Conservation (phyloP, 1,140 invertebrate species). For the Ips typographus region DNA sequence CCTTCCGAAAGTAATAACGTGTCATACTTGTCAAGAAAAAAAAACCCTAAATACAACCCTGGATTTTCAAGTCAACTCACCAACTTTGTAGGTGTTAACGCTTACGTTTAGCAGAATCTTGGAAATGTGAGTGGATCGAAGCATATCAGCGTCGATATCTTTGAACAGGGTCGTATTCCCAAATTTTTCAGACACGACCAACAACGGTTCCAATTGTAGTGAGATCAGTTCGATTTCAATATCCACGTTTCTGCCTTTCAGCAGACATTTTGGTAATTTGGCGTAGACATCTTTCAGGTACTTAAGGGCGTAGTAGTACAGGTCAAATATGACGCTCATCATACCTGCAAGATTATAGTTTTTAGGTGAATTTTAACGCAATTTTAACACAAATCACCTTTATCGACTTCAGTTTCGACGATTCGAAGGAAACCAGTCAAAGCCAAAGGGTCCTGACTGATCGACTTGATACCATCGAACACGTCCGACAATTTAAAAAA, state of each 20-base stretch:
- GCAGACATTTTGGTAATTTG: constrained; percentile 10
- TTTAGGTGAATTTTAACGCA: neutral
- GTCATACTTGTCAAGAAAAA: no score
- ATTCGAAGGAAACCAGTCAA: constrained; percentile 19
- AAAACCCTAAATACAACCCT: no score
- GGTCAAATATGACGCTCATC: constrained; percentile 6
- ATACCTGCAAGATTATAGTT: constrained; percentile 2
- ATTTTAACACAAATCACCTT: neutral
- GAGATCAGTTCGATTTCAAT: constrained; percentile 12
- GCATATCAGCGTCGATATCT: constrained; percentile 5
- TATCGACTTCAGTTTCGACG: constrained; percentile 14
- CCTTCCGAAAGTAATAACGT: no score
- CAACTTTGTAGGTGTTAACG: constrained; percentile 13
- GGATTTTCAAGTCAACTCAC: neutral
- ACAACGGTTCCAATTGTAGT: constrained; percentile 9
- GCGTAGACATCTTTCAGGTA: constrained; percentile 9
- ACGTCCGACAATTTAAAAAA: constrained; percentile 25
- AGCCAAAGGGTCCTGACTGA: constrained; percentile 21
- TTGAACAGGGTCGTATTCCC: neutral
- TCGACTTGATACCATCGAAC: constrained; percentile 28
- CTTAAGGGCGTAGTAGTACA: constrained; percentile 22
- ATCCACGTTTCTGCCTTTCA: constrained; percentile 10
- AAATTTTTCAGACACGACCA: constrained; percentile 14
- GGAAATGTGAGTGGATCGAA: constrained; percentile 3
- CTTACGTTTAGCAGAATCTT: constrained; percentile 16